These are phyloP conservation scores for Molorchus minor DNA, from an alignment of 2,888 invertebrate species.

Conservation along the genomic window DNA sequence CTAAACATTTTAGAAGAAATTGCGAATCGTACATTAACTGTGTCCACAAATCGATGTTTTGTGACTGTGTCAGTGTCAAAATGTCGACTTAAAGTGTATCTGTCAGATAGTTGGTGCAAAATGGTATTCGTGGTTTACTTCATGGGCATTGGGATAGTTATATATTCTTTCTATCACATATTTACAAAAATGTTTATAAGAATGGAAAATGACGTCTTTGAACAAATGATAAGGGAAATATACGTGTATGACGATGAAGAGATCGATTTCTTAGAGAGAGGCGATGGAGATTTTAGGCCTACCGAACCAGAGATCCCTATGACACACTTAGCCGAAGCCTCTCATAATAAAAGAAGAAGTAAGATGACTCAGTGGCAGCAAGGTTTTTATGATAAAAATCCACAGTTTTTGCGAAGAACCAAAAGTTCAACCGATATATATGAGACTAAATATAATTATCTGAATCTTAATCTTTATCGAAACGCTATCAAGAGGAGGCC, in stretches of 20 bases:
- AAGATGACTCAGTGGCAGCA: slow-evolving; percentile 17
- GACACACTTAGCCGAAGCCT: not conserved
- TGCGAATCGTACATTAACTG: too few relatives aligned
- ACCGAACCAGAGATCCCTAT: slow-evolving; percentile 15
- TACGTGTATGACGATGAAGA: slow-evolving; percentile 12
- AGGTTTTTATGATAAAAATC: slow-evolving; percentile 21
- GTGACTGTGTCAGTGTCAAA: slow-evolving; percentile 10
- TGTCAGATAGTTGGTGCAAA: not conserved
- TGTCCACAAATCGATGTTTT: too few relatives aligned
- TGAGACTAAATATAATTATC: not conserved
- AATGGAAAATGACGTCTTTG: slow-evolving; percentile 8
- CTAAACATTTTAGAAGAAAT: too few relatives aligned
- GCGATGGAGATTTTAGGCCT: slow-evolving; percentile 17
- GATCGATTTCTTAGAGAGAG: slow-evolving; percentile 7
- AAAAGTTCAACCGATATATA: slow-evolving; percentile 19
- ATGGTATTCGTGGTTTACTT: slow-evolving; percentile 3
- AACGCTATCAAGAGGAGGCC: slow-evolving; percentile 13
- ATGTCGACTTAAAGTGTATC: slow-evolving; percentile 7
- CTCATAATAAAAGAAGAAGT: slow-evolving; percentile 16
- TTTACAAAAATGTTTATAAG: slow-evolving; percentile 1
- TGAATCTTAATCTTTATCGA: not conserved
- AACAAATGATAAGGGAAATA: slow-evolving; percentile 17
- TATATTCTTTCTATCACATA: slow-evolving; percentile 15
- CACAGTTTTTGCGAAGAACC: slow-evolving; percentile 23
- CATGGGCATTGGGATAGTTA: not conserved